A percentile compares a stretch with the other conserved stretches of the same genome.
Evolutionary conservation across 2,113 vertebrate genomes (phyloP).

Genomic region (Emberiza fucata): DNA sequence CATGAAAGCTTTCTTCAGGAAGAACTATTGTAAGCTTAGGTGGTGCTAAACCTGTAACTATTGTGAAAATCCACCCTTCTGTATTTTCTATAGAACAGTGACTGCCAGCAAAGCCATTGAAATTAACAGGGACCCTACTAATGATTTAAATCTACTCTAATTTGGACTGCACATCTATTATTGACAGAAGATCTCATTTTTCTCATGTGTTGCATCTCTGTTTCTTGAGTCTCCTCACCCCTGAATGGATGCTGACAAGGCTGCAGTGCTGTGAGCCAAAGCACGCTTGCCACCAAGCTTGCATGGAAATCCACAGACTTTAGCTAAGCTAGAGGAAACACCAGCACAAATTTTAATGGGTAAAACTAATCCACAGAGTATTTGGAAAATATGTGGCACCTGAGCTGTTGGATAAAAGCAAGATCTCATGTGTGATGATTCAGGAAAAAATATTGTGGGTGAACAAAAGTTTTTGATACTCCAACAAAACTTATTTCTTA

Average conservation of each 20-base stretch:
- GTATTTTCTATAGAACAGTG: neutral
- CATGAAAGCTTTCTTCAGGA: neutral
- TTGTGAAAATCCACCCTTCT: neutral
- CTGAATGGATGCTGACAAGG: neutral
- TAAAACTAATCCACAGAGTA: neutral
- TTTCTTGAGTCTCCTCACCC: neutral
- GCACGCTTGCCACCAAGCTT: accelerated
- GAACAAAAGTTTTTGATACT: neutral
- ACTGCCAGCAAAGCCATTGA: neutral
- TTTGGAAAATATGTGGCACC: neutral
- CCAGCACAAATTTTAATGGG: neutral
- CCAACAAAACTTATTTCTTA: neutral
- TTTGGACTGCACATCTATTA: neutral
- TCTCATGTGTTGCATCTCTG: neutral
- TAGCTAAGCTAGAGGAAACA: neutral
- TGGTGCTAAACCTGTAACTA: neutral
- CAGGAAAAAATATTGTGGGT: neutral
- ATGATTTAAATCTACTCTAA: neutral
- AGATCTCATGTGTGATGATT: neutral
- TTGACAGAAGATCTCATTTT: neutral
- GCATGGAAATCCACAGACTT: neutral
- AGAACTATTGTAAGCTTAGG: neutral
- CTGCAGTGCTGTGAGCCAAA: neutral
- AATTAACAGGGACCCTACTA: neutral
- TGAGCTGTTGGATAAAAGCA: neutral